phyloP scores from a whole-genome alignment of 2,113 vertebrate genomes.

The Corydoras sp. region DNA sequence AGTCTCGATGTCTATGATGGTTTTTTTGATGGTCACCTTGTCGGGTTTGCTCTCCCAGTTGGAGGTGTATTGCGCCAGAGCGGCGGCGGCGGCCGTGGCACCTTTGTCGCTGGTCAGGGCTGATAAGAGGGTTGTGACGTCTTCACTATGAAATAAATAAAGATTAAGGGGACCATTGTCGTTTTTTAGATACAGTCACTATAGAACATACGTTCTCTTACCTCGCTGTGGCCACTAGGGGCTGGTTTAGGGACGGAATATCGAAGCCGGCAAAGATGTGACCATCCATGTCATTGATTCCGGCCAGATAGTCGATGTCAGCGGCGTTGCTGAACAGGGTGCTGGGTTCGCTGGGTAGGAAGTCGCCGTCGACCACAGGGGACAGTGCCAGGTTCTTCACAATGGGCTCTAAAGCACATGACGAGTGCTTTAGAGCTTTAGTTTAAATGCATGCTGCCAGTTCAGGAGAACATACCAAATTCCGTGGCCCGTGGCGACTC shows the following conservation, averaged over 20 bases:
- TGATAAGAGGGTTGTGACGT: conserved; percentile 65
- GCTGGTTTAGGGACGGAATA: conserved; percentile 69
- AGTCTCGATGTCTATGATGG: conserved; percentile 71
- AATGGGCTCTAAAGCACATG: conserved; percentile 62
- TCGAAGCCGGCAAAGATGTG: conserved; percentile 75
- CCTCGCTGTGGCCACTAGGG: conserved; percentile 51
- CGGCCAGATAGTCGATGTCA: conserved; percentile 76
- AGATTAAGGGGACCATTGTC: not conserved
- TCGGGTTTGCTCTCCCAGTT: conserved; percentile 62
- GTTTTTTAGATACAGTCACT: not conserved
- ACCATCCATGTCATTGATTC: conserved; percentile 86
- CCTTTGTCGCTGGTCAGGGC: conserved; percentile 69
- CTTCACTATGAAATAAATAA: conserved; percentile 51
- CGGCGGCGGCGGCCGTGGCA: conserved; percentile 37
- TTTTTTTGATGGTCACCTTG: conserved; percentile 72
- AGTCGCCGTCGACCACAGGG: conserved; percentile 85
- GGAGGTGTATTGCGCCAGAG: conserved; percentile 66
- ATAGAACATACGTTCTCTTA: conserved; percentile 57
- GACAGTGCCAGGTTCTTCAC: conserved; percentile 65
- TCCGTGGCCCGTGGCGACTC: not conserved
- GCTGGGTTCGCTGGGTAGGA: conserved; percentile 74
- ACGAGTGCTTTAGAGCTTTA: no score
- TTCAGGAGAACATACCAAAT: no score
- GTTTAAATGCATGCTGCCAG: no score
- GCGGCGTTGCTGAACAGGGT: conserved; percentile 77